Evolutionary conservation across 2,797 vertebrate species (phyloP).

Genomic region (Chaenodraco wilsoni): DNA sequence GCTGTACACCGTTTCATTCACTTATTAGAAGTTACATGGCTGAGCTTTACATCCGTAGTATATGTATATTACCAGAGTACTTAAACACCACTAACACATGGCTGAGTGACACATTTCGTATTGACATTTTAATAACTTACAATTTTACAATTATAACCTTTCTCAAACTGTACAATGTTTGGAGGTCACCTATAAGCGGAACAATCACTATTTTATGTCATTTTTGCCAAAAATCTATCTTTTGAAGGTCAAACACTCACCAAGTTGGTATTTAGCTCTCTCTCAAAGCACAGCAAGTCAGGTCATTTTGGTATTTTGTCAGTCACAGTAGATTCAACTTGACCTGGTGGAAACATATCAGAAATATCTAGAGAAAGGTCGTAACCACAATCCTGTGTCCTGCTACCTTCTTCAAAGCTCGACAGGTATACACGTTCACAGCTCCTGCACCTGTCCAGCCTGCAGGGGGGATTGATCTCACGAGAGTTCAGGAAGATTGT

Average conservation of each 20-base stretch:
- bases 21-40: background rate
- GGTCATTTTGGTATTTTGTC: background rate
- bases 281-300: background rate
- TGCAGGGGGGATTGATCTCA: conserved; percentile 5
- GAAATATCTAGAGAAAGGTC: background rate
- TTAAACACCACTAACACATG: background rate
- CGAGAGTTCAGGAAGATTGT: background rate
- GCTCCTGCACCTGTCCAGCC: conserved; percentile 7
- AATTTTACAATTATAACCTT: background rate
- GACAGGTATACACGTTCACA: conserved; percentile 16
- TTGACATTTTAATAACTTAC: background rate
- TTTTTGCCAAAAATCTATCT: background rate
- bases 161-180: background rate
- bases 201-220: background rate
- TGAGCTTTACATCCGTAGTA: background rate
- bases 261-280: conserved; percentile 6
- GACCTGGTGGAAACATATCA: conserved; percentile 16
- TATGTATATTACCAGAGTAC: background rate
- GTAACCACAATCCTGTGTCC: conserved; percentile 7
- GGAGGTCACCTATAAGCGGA: background rate
- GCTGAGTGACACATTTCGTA: background rate
- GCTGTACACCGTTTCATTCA: conserved; percentile 5
- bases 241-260: conserved; percentile 4
- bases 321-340: conserved; percentile 16
- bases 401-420: background rate